phyloP scores from a whole-genome alignment of 2,113 vertebrate species.

The Lichenostomus cassidix region DNA sequence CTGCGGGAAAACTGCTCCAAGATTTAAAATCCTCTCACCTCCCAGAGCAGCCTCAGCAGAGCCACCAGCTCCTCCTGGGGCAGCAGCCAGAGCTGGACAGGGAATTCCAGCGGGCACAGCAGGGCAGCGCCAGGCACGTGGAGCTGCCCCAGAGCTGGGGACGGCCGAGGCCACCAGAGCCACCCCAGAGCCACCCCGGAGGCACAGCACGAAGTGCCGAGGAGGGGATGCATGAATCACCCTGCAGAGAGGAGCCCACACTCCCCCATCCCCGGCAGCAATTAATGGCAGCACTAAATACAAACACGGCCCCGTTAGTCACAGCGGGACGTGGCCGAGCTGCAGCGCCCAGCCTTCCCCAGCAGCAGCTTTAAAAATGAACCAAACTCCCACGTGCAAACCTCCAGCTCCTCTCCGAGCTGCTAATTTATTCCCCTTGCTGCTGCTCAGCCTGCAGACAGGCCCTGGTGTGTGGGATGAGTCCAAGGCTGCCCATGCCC shows the following conservation, averaged over 20 bases:
- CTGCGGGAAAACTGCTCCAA: neutral
- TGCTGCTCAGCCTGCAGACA: constrained; percentile 38
- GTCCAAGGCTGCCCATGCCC: neutral
- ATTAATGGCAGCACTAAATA: constrained; percentile 3
- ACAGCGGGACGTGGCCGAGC: neutral
- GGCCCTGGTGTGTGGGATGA: neutral
- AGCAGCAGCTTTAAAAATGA: neutral
- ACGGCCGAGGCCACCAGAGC: neutral
- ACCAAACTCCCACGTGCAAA: constrained; percentile 42
- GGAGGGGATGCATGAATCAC: constrained; percentile 11
- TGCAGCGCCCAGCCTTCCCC: neutral
- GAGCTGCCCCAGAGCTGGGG: neutral
- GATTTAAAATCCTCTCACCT: neutral
- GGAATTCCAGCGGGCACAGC: neutral
- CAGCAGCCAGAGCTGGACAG: neutral
- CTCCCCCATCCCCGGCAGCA: neutral
- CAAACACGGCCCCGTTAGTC: neutral
- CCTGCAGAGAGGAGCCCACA: neutral
- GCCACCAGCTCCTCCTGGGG: neutral
- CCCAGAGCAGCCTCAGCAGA: neutral
- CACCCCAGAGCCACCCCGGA: neutral
- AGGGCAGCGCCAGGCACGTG: neutral
- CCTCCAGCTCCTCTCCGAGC: constrained; percentile 21
- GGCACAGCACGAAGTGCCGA: neutral
- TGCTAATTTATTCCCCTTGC: constrained; percentile 45